Conservation (phyloP, 2,888 invertebrate genomes). For the Cecidostiba fungosa region DNA sequence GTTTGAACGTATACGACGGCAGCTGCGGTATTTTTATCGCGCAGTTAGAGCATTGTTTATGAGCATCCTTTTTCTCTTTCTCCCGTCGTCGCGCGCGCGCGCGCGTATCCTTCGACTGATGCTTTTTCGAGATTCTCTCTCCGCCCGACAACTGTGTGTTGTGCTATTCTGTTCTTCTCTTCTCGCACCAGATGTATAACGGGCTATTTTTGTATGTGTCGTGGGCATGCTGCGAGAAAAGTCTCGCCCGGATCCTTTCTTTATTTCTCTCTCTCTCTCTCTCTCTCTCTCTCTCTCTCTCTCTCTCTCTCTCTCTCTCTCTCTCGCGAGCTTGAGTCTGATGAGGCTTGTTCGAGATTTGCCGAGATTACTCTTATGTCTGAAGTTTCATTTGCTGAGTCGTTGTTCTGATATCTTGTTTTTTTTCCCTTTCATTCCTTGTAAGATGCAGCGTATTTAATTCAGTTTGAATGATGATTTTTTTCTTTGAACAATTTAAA, state of each 20-base stretch:
- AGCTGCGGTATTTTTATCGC: constrained; percentile 50
- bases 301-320: too few relatives aligned
- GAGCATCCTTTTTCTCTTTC: constrained; percentile 45
- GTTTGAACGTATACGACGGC: not conserved
- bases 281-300: not conserved
- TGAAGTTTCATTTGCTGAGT: not conserved
- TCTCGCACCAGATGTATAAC: not conserved
- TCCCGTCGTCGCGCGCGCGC: constrained; percentile 5
- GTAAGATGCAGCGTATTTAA: not conserved
- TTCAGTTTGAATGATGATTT: not conserved
- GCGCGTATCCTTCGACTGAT: constrained; percentile 33
- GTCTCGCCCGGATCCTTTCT: not conserved
- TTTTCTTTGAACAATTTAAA: not conserved
- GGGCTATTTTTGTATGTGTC: constrained; percentile 8
- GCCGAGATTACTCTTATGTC: not conserved
- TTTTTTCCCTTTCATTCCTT: not conserved
- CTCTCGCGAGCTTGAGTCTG: not conserved
- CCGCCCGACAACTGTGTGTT: not conserved
- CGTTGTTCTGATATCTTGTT: not conserved
- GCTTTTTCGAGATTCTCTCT: constrained; percentile 34
- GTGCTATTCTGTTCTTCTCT: not conserved
- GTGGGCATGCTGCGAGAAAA: not conserved
- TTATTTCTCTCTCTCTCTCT: not conserved
- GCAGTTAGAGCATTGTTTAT: constrained; percentile 49
- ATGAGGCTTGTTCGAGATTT: not conserved